A percentile compares a stretch with the other conserved stretches of the same genome.
Conservation (phyloP, 2,888 invertebrate genomes). For the Gasteruption jaculator region DNA sequence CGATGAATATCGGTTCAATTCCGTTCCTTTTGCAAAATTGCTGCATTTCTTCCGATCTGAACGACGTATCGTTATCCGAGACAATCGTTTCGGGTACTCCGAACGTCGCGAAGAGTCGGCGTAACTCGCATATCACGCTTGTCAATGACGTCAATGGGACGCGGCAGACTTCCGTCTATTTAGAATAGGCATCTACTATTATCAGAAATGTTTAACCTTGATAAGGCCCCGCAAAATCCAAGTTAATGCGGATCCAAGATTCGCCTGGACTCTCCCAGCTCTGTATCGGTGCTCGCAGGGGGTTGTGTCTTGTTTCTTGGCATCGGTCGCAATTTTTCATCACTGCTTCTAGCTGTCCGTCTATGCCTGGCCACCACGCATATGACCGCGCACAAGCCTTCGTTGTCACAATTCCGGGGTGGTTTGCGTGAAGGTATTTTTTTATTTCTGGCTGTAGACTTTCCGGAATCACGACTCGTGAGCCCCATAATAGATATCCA, state of each 20-base stretch:
- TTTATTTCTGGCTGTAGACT: conserved; percentile 13
- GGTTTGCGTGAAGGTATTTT: conserved; percentile 15
- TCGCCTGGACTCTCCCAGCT: conserved; percentile 18
- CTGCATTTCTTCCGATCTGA: conserved; percentile 28
- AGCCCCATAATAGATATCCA: conserved; percentile 14
- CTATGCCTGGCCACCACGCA: conserved; percentile 16
- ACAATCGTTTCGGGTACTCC: conserved; percentile 29
- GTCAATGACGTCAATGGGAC: conserved; percentile 14
- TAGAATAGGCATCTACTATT: conserved; percentile 26
- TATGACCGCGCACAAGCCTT: conserved; percentile 12
- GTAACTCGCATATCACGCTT: conserved; percentile 18
- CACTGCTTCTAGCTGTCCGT: conserved; percentile 15
- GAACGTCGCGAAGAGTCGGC: conserved; percentile 20
- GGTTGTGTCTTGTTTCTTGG: conserved; percentile 11
- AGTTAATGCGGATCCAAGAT: conserved; percentile 21
- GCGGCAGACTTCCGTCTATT: conserved; percentile 23
- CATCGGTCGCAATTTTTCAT: conserved; percentile 18
- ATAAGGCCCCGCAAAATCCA: conserved; percentile 23
- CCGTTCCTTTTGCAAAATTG: conserved; percentile 23
- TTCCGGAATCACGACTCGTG: conserved; percentile 13
- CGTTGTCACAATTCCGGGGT: conserved; percentile 14
- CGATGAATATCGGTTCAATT: conserved; percentile 20
- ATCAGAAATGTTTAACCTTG: conserved; percentile 22
- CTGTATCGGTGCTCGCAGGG: conserved; percentile 15
- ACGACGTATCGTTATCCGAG: conserved; percentile 30